Evolutionary conservation across 2,113 vertebrate species (phyloP), one percentile per base, ranked within the genome.

Genomic region (Paralichthys olivaceus): DNA sequence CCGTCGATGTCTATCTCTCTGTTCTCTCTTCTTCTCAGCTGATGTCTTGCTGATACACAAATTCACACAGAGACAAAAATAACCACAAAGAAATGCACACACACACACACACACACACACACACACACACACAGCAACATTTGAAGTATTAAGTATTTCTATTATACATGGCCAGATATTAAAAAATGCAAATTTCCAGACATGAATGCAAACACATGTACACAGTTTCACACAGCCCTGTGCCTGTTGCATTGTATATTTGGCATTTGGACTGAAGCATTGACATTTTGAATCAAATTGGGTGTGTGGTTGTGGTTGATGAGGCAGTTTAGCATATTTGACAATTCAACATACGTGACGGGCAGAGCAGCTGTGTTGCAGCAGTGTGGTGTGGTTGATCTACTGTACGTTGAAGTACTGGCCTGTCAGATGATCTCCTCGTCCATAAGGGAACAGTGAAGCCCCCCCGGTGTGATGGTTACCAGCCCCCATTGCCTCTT

Each of bases 401-500:
- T 51, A 5, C 23, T 3, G 32, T 23, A 19, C 9, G 14, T 14
- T 60, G 37, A 66, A 65, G 67, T 47, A 53, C 49, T n/a, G 72
- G 65, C 40, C 73, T 83, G 76, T 84, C 84, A 79, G 80, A 76
- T 29, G 2, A 75, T 79, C 83, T 84, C 76, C 75, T 90, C 70
- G 81, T 88, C 79, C 70, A 88, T 91, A 83, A 89, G 86, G 67
- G 64, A 89, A 61, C 15, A 72, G 77, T 61, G 19, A 55, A 73
- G n/a, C 62, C 72, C 28, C 77, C 61, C 28, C 20, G 5, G 61
- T 32, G 56, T 11, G n/a, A 69, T 77, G 72, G 78, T 74, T 57
- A 79, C 75, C 56, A 79, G 61, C 64, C 83, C 62, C 72, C 66
- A n/a, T 66, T 37, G 64, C 70, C 69, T 84, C 65, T 85, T 90